Evolutionary conservation across 64 coral and sea anemone species (phyloP).

Genomic region (Astreopora myriophthalma): DNA sequence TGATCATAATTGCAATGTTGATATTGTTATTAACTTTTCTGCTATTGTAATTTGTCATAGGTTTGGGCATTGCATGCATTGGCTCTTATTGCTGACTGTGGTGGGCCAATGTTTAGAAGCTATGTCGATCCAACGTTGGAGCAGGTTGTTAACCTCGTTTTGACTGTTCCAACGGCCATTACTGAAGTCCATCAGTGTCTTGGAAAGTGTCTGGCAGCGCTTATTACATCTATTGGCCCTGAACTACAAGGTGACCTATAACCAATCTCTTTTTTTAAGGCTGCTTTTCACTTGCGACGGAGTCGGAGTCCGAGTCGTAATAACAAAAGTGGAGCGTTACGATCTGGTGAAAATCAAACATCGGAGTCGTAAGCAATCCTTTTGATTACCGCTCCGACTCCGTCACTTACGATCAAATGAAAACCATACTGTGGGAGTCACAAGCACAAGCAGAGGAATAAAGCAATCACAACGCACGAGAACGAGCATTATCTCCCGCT

Average conservation of each 20-base stretch:
- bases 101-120: constrained; percentile 97
- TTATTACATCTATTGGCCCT: constrained; percentile 96
- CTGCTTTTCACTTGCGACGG: no score
- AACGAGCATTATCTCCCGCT: no score
- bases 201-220: constrained; percentile 91
- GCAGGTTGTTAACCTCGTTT: constrained; percentile 85
- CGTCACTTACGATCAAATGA: no score
- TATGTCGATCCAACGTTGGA: constrained; percentile 96
- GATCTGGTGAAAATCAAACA: no score
- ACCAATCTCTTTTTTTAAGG: background rate
- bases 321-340: no score
- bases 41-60: background rate
- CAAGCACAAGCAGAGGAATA: no score
- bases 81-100: constrained; percentile 97
- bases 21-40: background rate
- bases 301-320: no score
- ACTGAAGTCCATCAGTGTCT: constrained; percentile 98
- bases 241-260: constrained; percentile 85
- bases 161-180: constrained; percentile 84
- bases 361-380: no score
- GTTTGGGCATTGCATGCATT: constrained; percentile 98
- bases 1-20: no score
- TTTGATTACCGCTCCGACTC: no score
- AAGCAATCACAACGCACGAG: no score
- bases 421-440: no score